Conservation (phyloP, 2,888 invertebrate species). For the Limnephilus auricula region DNA sequence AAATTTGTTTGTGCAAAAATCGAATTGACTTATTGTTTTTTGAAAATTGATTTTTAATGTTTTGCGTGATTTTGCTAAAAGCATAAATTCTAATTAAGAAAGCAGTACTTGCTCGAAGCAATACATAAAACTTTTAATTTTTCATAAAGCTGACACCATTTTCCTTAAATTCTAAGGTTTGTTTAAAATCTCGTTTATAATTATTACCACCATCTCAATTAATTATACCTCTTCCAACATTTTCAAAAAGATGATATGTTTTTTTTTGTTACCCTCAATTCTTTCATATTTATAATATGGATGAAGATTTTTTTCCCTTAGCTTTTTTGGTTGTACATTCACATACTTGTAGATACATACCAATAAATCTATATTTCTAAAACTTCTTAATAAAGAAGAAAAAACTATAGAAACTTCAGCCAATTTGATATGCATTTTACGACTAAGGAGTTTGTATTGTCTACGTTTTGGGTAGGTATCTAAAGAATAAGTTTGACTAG, state of each 20-base stretch:
- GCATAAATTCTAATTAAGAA: not conserved
- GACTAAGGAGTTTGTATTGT: slow-evolving; percentile 31
- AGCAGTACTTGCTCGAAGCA: slow-evolving; percentile 34
- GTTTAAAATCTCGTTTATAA: slow-evolving; percentile 4
- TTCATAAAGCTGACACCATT: slow-evolving; percentile 67
- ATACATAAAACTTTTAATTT: slow-evolving; percentile 58
- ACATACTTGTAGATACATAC: not conserved
- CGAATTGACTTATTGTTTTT: not conserved
- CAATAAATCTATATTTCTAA: slow-evolving; percentile 37
- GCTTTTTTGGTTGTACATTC: not conserved
- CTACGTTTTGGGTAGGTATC: slow-evolving; percentile 16
- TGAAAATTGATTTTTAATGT: not conserved
- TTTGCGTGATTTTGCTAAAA: not conserved
- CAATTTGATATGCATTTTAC: slow-evolving; percentile 41
- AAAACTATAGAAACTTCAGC: slow-evolving; percentile 18
- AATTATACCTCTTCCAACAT: not conserved
- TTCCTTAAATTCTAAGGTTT: slow-evolving; percentile 53
- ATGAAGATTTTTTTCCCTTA: not conserved
- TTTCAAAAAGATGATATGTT: not conserved
- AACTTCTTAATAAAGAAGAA: slow-evolving; percentile 40
- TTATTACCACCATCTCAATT: not conserved
- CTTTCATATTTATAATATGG: slow-evolving; percentile 11
- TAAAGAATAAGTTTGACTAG: not conserved
- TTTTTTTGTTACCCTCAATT: slow-evolving; percentile 35
- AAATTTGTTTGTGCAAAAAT: not conserved